These are phyloP conservation scores for Rambutsinella grinnellia DNA, from an alignment of 2,888 invertebrate species.

Conservation along the genomic window DNA sequence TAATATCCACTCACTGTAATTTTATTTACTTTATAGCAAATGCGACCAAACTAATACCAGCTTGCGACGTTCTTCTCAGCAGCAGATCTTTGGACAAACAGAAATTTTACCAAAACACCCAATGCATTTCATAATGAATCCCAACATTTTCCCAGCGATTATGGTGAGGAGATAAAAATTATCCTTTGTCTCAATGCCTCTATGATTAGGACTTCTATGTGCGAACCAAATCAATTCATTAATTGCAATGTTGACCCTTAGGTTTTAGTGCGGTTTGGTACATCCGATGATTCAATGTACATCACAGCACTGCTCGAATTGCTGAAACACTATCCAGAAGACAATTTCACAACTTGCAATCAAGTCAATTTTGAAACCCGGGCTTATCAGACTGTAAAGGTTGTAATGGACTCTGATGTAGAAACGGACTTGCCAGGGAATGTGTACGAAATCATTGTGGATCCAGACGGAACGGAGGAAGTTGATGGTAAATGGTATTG, in stretches of 20 bases:
- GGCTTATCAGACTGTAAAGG: not conserved
- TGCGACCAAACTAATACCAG: not conserved
- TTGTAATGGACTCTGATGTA: not conserved
- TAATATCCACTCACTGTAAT: not conserved
- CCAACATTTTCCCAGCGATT: not conserved
- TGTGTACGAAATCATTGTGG: slow-evolving; percentile 10
- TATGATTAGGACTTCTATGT: too few species aligned
- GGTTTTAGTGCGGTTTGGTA: slow-evolving; percentile 18
- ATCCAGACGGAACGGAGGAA: not conserved
- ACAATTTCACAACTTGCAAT: not conserved
- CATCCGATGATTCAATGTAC: slow-evolving; percentile 16
- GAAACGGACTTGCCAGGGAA: not conserved
- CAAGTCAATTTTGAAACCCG: not conserved
- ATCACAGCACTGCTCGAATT: slow-evolving; percentile 11
- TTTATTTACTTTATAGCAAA: not conserved
- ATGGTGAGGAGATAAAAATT: not conserved
- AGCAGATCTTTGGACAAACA: too few species aligned
- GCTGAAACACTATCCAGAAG: slow-evolving; percentile 16
- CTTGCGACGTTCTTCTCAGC: not conserved
- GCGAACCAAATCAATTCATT: too few species aligned
- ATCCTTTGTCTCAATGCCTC: too few species aligned
- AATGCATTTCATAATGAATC: not conserved
- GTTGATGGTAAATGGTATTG: slow-evolving; percentile 6
- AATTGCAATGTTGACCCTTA: not conserved
- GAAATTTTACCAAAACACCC: not conserved